Evolutionary conservation across 2,113 vertebrate genomes (phyloP).

Genomic region (Notothenia coriiceps): DNA sequence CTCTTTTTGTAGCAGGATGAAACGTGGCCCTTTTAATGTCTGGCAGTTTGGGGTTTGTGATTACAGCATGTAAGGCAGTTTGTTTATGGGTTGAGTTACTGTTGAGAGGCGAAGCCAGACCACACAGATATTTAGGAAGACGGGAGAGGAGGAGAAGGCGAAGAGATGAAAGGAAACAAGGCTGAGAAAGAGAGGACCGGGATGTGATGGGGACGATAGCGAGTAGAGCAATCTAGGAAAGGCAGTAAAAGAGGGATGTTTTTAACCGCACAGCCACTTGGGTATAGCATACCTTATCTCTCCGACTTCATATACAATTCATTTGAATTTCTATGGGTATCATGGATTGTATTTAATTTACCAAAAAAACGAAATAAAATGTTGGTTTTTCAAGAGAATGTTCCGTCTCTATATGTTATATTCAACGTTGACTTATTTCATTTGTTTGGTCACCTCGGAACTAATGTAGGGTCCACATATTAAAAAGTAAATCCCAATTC

Average conservation of each 20-base stretch:
- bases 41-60: slow-evolving; percentile 89
- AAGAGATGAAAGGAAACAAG: slow-evolving; percentile 63
- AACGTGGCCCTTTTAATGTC: slow-evolving; percentile 93
- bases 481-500: too few relatives aligned
- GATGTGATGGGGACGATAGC: slow-evolving; percentile 53
- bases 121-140: slow-evolving; percentile 89
- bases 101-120: slow-evolving; percentile 94
- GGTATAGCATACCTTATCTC: neutral
- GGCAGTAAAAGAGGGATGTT: slow-evolving; percentile 48
- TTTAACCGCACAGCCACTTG: slow-evolving; percentile 5
- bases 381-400: too few relatives aligned
- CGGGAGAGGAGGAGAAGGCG: slow-evolving; percentile 42
- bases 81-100: slow-evolving; percentile 96
- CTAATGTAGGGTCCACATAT: neutral
- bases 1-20: slow-evolving; percentile 88
- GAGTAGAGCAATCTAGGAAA: slow-evolving; percentile 10
- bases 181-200: slow-evolving; percentile 27
- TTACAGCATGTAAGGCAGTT: slow-evolving; percentile 95
- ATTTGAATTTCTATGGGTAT: neutral
- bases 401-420: neutral
- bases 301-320: neutral
- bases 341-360: neutral
- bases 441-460: neutral
- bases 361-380: too few relatives aligned
- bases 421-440: neutral